phyloP scores from a whole-genome alignment of 1,140 invertebrate genomes.

The Musca domestica region DNA sequence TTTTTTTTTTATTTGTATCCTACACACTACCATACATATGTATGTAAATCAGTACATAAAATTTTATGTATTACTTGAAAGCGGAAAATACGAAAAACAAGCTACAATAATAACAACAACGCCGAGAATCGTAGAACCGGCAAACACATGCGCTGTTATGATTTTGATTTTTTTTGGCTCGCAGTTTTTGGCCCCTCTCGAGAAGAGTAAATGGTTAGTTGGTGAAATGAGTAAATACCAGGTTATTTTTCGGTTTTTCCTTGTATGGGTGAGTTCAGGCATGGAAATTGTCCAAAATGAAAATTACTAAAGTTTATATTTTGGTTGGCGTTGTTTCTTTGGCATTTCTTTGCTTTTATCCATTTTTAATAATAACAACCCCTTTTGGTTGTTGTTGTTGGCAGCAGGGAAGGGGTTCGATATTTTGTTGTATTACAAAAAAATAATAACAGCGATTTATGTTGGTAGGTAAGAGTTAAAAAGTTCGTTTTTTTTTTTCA shows the following conservation, averaged over 20 bases:
- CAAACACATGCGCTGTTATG: constrained; percentile 21
- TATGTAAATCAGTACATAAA: constrained; percentile 6
- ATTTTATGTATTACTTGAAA: constrained; percentile 19
- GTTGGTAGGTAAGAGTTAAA: neutral
- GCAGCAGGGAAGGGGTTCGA: no score
- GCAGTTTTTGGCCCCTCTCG: neutral
- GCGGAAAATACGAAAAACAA: no score
- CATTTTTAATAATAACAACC: constrained; percentile 17
- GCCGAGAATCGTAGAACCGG: neutral
- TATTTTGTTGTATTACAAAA: neutral
- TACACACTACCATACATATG: neutral
- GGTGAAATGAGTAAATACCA: neutral
- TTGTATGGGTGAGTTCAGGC: no score
- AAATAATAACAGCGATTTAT: constrained; percentile 14
- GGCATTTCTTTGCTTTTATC: neutral
- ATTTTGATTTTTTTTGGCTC: neutral
- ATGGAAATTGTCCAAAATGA: neutral
- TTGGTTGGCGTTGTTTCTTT: neutral
- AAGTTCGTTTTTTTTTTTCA: neutral
- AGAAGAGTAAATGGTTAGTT: neutral
- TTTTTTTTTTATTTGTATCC: no score
- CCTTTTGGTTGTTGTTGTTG: neutral
- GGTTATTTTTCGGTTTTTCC: no score
- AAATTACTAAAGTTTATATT: neutral
- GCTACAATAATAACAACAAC: neutral